phyloP scores from a whole-genome alignment of 2,888 invertebrate species.

The Auanema freiburgensis region DNA sequence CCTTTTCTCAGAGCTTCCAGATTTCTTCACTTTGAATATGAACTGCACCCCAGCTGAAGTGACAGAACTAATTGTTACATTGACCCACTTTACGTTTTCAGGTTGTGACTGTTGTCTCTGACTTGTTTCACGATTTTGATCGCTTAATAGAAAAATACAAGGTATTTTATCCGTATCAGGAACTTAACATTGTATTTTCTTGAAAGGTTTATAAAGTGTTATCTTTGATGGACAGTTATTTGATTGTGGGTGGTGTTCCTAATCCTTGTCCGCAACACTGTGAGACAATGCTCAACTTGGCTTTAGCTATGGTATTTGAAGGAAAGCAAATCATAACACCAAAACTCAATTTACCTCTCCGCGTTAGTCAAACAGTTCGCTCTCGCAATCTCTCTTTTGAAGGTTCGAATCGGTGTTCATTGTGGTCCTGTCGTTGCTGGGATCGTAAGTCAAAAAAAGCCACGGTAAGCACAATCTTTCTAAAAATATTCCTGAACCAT shows the following conservation, averaged over 20 bases:
- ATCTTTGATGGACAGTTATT: constrained; percentile 64
- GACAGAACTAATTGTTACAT: not conserved
- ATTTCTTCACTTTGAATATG: constrained; percentile 64
- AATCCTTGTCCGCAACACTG: constrained; percentile 59
- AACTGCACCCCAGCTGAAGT: constrained; percentile 48
- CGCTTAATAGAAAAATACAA: constrained; percentile 35
- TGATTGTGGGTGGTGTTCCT: constrained; percentile 65
- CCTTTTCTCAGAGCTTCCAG: constrained; percentile 65
- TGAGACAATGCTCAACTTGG: constrained; percentile 60
- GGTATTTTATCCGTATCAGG: not conserved
- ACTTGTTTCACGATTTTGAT: constrained; percentile 64
- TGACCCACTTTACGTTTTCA: constrained; percentile 17
- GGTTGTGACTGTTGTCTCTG: constrained; percentile 65
- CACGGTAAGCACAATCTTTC: constrained; percentile 26
- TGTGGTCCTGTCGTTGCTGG: constrained; percentile 56
- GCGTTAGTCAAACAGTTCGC: constrained; percentile 27
- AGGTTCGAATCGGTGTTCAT: constrained; percentile 51
- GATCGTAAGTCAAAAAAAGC: constrained; percentile 52
- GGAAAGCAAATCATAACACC: constrained; percentile 56
- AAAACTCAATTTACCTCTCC: constrained; percentile 44
- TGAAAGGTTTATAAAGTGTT: constrained; percentile 54
- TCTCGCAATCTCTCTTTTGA: constrained; percentile 8
- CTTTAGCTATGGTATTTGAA: constrained; percentile 63
- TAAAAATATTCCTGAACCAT: not conserved
- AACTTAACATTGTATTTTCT: not conserved